Percentiles rank a stretch among this genome's conserved stretches.
Conservation (phyloP, 2,113 vertebrate genomes). For the Capricornis sumatraensis region DNA sequence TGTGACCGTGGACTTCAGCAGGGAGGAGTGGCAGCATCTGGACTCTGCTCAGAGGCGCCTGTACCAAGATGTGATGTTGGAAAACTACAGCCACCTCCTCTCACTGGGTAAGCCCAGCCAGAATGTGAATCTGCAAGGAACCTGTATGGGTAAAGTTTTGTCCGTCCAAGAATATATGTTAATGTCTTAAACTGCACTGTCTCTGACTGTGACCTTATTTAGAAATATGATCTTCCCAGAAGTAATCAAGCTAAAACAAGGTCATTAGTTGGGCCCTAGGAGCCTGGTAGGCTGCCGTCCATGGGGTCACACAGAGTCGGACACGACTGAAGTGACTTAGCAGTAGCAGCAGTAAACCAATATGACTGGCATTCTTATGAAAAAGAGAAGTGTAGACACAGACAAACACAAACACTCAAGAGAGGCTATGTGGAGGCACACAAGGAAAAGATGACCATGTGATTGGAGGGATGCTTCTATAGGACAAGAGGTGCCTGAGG, state of each 20-base stretch:
- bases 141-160: not conserved
- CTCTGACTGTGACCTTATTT: not conserved
- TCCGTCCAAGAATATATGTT: not conserved
- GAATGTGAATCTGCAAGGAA: not conserved
- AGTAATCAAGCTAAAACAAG: constrained; percentile 1
- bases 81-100: constrained; percentile 66
- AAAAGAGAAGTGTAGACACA: not conserved
- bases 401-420: not conserved
- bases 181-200: not conserved
- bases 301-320: too few relatives aligned
- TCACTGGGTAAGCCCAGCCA: constrained; percentile 59
- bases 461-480: not conserved
- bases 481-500: not conserved
- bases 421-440: not conserved
- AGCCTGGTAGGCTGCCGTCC: too few relatives aligned
- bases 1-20: constrained; percentile 66
- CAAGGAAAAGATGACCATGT: not conserved
- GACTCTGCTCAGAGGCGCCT: constrained; percentile 54
- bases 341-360: not conserved
- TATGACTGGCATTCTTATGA: not conserved
- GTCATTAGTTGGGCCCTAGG: not conserved
- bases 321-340: too few relatives aligned
- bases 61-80: constrained; percentile 64
- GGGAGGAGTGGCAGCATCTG: constrained; percentile 65
- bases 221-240: not conserved